Percentiles rank a stretch among this genome's conserved stretches.
Conservation (phyloP, 2,113 vertebrate species). For the Gallinago undulata region DNA sequence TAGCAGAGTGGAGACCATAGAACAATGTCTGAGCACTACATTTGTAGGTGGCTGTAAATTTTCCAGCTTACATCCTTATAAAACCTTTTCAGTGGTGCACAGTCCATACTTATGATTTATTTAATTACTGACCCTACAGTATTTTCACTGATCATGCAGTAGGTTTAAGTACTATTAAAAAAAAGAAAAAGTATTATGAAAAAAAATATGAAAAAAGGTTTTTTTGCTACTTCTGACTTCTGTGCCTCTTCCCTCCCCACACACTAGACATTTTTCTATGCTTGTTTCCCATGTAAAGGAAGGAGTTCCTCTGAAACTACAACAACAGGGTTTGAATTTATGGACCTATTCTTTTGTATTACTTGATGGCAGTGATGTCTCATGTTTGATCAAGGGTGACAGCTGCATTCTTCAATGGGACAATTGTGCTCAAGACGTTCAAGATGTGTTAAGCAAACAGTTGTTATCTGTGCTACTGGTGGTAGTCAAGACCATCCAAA, state of each 20-base stretch:
- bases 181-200: neutral
- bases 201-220: neutral
- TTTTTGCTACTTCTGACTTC: neutral
- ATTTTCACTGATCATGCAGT: neutral
- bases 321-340: neutral
- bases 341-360: neutral
- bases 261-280: neutral
- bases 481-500: constrained; percentile 20
- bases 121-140: neutral
- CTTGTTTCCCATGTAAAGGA: neutral
- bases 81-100: neutral
- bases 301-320: neutral
- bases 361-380: neutral
- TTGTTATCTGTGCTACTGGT: constrained; percentile 37
- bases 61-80: neutral
- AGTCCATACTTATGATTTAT: neutral
- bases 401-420: constrained; percentile 28
- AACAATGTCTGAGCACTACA: neutral
- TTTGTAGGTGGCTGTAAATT: neutral
- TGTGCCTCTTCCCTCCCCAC: neutral
- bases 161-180: neutral
- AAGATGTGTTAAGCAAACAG: constrained; percentile 40
- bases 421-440: neutral
- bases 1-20: neutral
- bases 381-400: neutral